Evolutionary conservation across 2,888 invertebrate genomes (phyloP), one percentile per base, ranked within the genome.

Genomic region (Agonopterix heracliana): DNA sequence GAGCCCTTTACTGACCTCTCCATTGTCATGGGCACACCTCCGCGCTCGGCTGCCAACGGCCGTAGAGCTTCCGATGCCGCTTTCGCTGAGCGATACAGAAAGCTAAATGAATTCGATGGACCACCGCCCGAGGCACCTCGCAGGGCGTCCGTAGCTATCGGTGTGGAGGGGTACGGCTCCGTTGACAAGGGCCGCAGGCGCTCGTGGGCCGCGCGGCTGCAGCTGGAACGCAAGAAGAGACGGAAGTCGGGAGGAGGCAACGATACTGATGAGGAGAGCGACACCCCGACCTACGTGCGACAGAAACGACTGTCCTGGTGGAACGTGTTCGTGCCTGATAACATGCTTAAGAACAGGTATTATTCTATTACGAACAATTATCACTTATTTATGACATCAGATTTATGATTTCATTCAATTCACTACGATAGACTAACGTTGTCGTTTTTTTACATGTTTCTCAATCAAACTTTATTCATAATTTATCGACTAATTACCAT

Each of bases 271-370:
- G 80, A 81, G 45, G 86, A 82, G 65, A 74, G 68, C 56, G 86
- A 86, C 54, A 72, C 72, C 61, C 88, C 74, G 7, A 77, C 64
- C 54, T 90, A 89, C 68, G 83, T 88, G 40, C 84, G 93, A 34
- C 92, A 94, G 76, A 95, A 95, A 75, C 89, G 95, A 54, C 93
- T 93, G 40, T 95, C 95, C 40, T 96, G 96, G 96, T 96, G 96
- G 96, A 95, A 95, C 77, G 94, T 95, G 56, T 95, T 96, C 74
- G 93, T 94, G 44, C 93, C 94, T 46, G 95, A 96, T 64, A 93
- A 92, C 68, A 91, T 91, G 89, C 89, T 91, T 53, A 92, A 91
- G 62, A 89, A 91, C 87, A 93, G 93, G 93, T 93, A 86, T 57
- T 45, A 38, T 52, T 43, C 57, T 51, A 51, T 54, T 50, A 49